These are phyloP conservation scores for Silurus lanzhouensis DNA, from an alignment of 2,797 vertebrate species.

Conservation along the genomic window DNA sequence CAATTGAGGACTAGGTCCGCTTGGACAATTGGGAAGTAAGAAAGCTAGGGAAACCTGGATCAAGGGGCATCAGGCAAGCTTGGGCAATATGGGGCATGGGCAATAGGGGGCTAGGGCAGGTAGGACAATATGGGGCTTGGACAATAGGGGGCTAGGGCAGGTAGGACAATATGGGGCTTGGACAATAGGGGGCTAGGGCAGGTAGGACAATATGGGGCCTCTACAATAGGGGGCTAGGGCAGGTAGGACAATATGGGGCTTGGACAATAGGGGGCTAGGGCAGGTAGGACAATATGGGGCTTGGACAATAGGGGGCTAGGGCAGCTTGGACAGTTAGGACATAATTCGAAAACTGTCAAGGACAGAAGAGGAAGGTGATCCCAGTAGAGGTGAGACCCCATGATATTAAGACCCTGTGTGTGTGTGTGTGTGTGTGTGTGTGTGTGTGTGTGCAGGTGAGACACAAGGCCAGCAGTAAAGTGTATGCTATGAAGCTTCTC, in stretches of 20 bases:
- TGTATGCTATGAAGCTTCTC: constrained; percentile 98
- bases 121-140: no score
- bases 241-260: background rate
- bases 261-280: background rate
- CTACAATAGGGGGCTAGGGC: background rate
- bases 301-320: background rate
- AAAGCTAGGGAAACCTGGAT: no score
- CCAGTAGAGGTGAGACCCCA: background rate
- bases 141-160: background rate
- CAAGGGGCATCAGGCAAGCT: no score
- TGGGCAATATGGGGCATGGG: no score
- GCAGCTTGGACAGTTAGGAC: background rate
- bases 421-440: constrained; percentile 1
- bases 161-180: background rate
- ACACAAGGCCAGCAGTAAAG: constrained; percentile 92
- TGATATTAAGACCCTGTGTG: background rate
- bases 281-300: background rate
- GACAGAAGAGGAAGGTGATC: background rate
- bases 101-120: no score
- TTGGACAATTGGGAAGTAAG: no score
- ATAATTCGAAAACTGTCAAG: no score
- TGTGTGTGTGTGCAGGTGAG: constrained; percentile 80
- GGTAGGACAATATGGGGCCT: background rate
- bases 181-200: background rate
- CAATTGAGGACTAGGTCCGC: no score